Base-by-base conservation (phyloP, 2,888 invertebrate genomes). In the Argyresthia albistria region DNA sequence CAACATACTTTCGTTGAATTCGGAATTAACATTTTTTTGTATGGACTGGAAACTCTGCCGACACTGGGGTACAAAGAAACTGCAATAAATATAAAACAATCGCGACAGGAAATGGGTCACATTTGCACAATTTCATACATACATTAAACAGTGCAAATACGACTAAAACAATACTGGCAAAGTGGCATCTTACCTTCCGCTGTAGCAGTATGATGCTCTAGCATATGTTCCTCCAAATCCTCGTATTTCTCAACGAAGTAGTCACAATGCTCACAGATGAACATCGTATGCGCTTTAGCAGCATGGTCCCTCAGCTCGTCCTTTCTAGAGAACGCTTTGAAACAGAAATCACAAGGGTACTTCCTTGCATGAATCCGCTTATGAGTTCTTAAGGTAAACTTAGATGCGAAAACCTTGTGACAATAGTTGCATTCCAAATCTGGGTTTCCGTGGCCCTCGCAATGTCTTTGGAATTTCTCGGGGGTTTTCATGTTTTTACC, bases 401-500 rank as follows among this genome's bases (percentile, higher is more conserved):
- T 83, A 11, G 87, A 78, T 0, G 86, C 81, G 62, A 83, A 88
- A 0, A 88, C 86, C 63, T 88, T 88, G 14, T 67, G 70, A 62
- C 88, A 88, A 56, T 72, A 73, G 10, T 64, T 60, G 56, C 88
- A 88, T 65, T 88, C 86, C 6, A 80, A 54, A 0, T 88, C 80
- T 0, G 88, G 88, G 60, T 88, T 72, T 0, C 86, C 86, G 53
- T 88, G 88, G 0, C 77, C 78, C 25, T 73, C 62, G 57, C 75
- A 71, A 60, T 88, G 88, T 11, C 63, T 59, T 43, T 80, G 74
- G 54, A 76, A 82, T 57, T 86, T 87, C 51, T 72, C 65, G 51
- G 71, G 67, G 14, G 57, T 76, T 54, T 82, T 86, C 1, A 87
- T 62, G 11, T 61, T 69, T 56, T 81, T 84, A 0, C 76, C 79